phyloP scores from a whole-genome alignment of 2,113 vertebrate genomes.

The Dasyornis broadbenti region DNA sequence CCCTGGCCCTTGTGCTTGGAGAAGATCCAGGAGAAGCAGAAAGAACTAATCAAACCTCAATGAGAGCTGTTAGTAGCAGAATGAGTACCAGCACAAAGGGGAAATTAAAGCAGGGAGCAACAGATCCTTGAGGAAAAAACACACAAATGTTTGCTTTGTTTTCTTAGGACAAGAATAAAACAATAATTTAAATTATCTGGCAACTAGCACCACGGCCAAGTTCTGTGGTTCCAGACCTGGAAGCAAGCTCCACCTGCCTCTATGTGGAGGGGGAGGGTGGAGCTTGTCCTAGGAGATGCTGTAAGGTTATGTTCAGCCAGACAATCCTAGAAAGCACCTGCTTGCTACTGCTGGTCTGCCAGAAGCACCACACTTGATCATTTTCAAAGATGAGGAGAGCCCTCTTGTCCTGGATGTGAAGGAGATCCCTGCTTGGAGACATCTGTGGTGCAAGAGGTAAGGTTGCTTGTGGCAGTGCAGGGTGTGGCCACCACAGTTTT shows the following conservation, averaged over 20 bases:
- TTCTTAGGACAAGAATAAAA: neutral
- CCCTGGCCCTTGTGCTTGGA: constrained; percentile 45
- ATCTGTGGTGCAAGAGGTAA: neutral
- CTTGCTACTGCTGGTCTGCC: neutral
- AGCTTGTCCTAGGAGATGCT: neutral
- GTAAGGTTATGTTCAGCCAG: neutral
- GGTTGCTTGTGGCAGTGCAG: neutral
- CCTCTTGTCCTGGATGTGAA: neutral
- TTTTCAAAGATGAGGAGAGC: neutral
- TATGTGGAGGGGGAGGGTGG: neutral
- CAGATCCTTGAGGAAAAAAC: neutral
- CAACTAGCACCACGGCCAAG: neutral
- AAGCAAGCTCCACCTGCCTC: neutral
- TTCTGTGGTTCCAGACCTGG: neutral
- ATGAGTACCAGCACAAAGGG: neutral
- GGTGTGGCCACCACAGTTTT: neutral
- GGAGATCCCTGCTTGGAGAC: neutral
- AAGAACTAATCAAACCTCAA: constrained; percentile 53
- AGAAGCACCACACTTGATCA: neutral
- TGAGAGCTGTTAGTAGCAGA: constrained; percentile 39
- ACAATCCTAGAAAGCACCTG: neutral
- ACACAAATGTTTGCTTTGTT: neutral
- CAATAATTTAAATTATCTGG: neutral
- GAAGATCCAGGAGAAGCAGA: constrained; percentile 54
- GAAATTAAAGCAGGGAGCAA: constrained; percentile 17